Conservation (phyloP, 2,113 vertebrate genomes). For the Pelodiscus sinensis region DNA sequence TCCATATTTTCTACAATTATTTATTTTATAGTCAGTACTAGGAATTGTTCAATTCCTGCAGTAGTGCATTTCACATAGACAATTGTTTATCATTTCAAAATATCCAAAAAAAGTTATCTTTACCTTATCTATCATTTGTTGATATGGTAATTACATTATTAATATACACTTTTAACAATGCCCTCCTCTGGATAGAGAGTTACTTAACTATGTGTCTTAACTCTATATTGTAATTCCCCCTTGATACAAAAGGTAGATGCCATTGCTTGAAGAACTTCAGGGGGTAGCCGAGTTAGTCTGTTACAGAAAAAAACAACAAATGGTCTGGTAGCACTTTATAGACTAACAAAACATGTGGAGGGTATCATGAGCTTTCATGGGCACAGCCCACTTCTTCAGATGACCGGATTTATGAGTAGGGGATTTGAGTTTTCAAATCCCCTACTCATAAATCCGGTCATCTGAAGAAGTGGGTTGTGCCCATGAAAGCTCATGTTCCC, state of each 20-base stretch:
- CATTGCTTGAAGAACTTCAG: background rate
- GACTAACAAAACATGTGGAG: too few relatives aligned
- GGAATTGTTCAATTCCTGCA: background rate
- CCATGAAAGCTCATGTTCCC: too few relatives aligned
- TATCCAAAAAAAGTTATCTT: background rate
- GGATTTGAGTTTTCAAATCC: too few relatives aligned
- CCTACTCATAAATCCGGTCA: too few relatives aligned
- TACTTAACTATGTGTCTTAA: background rate
- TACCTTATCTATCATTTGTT: background rate
- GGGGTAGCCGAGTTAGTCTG: too few relatives aligned
- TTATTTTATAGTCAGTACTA: background rate
- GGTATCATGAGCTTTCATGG: too few relatives aligned
- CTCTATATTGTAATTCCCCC: background rate
- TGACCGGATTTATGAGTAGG: too few relatives aligned
- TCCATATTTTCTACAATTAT: background rate
- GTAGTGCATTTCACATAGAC: background rate
- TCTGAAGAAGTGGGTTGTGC: too few relatives aligned
- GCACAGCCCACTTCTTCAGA: too few relatives aligned
- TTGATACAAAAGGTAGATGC: slow-evolving; percentile 5
- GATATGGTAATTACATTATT: background rate
- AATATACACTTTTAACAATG: fast-evolving
- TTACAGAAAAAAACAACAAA: too few relatives aligned
- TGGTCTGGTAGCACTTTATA: too few relatives aligned
- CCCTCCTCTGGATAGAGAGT: background rate
- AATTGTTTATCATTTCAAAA: background rate